These are phyloP conservation scores for Papilio polytes DNA, from an alignment of 1,140 invertebrate species.

Conservation along the genomic window DNA sequence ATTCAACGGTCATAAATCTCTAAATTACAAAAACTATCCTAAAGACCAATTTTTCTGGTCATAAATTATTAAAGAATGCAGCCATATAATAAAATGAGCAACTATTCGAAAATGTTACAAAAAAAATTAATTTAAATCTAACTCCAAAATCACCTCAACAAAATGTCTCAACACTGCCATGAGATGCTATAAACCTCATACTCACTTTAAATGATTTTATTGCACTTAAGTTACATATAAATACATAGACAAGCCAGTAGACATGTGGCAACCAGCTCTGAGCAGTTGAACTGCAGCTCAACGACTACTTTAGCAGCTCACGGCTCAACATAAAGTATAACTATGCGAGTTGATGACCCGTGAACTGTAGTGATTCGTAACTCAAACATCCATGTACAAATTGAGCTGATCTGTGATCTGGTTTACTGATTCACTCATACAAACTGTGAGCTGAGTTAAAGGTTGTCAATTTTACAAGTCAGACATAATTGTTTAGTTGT, in stretches of 20 bases:
- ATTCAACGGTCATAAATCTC: background rate
- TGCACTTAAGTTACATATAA: constrained; percentile 24
- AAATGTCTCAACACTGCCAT: constrained; percentile 38
- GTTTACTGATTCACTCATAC: no score
- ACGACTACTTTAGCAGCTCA: no score
- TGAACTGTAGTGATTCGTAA: no score
- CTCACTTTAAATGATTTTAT: constrained; percentile 25
- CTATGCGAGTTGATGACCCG: no score
- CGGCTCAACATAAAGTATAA: no score
- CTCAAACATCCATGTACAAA: no score
- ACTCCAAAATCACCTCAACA: constrained; percentile 29
- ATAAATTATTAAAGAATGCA: constrained; percentile 15
- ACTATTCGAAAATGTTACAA: constrained; percentile 12
- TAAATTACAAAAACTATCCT: background rate
- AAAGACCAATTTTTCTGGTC: background rate
- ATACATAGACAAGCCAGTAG: background rate
- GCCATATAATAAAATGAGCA: constrained; percentile 10
- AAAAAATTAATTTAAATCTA: background rate
- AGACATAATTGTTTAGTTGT: background rate
- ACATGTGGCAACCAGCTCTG: no score
- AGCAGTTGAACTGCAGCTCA: no score
- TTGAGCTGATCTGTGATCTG: no score
- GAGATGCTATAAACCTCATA: constrained; percentile 29
- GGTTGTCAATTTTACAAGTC: no score
- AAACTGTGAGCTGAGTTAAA: no score